Conservation (phyloP, 2,888 invertebrate species). For the Atethmia centrago region DNA sequence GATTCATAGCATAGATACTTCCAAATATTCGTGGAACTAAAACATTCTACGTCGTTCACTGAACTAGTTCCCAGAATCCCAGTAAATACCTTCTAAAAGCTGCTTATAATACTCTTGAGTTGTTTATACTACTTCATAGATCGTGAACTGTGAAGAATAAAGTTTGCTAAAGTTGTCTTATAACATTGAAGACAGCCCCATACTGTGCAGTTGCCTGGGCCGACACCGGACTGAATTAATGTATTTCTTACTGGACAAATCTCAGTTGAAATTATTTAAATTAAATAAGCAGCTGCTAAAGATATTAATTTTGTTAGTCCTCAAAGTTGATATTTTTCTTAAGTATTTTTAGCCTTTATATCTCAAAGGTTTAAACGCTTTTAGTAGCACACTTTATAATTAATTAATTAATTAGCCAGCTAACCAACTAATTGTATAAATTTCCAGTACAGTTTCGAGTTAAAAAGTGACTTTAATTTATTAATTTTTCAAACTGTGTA, state of each 20-base stretch:
- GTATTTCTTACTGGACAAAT: slow-evolving; percentile 60
- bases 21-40: neutral
- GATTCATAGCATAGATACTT: neutral
- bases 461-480: slow-evolving; percentile 12
- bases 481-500: neutral
- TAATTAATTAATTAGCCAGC: slow-evolving; percentile 46
- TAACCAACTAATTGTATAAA: slow-evolving; percentile 41
- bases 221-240: slow-evolving; percentile 54
- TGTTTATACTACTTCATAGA: slow-evolving; percentile 62
- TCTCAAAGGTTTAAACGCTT: slow-evolving; percentile 46
- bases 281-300: slow-evolving; percentile 50
- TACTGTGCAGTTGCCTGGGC: slow-evolving; percentile 52
- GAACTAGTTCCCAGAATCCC: slow-evolving; percentile 14
- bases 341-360: slow-evolving; percentile 36
- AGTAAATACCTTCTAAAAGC: slow-evolving; percentile 10
- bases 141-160: slow-evolving; percentile 64
- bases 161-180: slow-evolving; percentile 63
- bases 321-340: slow-evolving; percentile 50
- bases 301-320: slow-evolving; percentile 55
- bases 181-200: slow-evolving; percentile 55
- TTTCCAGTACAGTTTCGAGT: slow-evolving; percentile 9
- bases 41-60: slow-evolving; percentile 13
- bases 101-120: slow-evolving; percentile 35
- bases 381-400: slow-evolving; percentile 48
- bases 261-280: slow-evolving; percentile 57